Conservation (phyloP, 2,888 invertebrate genomes). For the Hoplodrina ambigua region DNA sequence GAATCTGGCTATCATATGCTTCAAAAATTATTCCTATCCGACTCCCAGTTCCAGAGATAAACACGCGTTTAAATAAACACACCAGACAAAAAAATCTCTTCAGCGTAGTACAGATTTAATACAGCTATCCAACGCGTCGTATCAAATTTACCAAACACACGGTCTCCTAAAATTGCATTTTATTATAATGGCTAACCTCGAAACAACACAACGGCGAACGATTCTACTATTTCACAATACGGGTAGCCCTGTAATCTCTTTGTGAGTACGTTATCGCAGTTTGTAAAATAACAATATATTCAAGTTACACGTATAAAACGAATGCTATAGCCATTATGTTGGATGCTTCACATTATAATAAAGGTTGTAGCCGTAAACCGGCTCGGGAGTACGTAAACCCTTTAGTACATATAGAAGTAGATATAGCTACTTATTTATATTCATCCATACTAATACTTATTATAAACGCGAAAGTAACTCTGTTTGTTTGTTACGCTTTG, state of each 20-base stretch:
- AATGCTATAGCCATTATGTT: slow-evolving; percentile 45
- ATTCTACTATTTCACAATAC: slow-evolving; percentile 23
- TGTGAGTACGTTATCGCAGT: slow-evolving; percentile 43
- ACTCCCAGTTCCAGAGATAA: no score
- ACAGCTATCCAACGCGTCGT: slow-evolving; percentile 6
- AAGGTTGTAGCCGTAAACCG: slow-evolving; percentile 49
- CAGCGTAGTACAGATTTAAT: background rate
- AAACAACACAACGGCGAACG: slow-evolving; percentile 16
- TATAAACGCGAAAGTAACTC: no score
- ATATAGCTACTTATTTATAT: background rate
- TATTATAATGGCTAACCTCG: background rate
- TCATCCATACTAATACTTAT: no score
- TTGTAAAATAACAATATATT: slow-evolving; percentile 53
- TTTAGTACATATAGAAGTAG: slow-evolving; percentile 31
- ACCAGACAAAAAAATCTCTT: no score
- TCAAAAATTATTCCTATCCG: no score
- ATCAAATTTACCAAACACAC: slow-evolving; percentile 21
- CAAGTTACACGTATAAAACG: slow-evolving; percentile 40
- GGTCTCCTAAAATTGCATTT: slow-evolving; percentile 14
- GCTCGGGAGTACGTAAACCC: slow-evolving; percentile 41
- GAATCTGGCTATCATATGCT: no score
- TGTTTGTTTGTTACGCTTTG: no score
- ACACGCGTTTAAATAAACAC: no score
- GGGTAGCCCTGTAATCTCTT: slow-evolving; percentile 44
- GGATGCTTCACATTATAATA: slow-evolving; percentile 54